These are phyloP conservation scores for Sebastes taczanowskii DNA, from an alignment of 2,797 vertebrate genomes.

Conservation along the genomic window DNA sequence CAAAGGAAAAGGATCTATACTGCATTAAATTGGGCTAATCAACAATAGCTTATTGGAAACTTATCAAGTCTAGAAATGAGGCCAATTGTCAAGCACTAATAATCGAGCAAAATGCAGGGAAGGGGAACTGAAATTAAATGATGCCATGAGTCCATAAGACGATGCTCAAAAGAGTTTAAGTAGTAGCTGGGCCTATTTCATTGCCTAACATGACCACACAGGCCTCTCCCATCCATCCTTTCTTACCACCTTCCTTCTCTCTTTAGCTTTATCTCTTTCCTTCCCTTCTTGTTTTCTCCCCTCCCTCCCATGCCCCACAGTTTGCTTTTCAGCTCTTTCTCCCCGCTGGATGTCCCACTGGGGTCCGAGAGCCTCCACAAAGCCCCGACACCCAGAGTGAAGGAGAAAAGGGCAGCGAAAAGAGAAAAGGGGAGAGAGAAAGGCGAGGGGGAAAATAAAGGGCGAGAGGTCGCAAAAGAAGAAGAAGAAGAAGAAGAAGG, in stretches of 20 bases:
- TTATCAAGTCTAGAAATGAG: not conserved
- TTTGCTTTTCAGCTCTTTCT: constrained; percentile 68
- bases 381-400: constrained; percentile 68
- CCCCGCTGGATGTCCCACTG: constrained; percentile 56
- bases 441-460: constrained; percentile 59
- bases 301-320: constrained; percentile 48
- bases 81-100: not conserved
- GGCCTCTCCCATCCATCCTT: not conserved
- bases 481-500: constrained; percentile 43
- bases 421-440: constrained; percentile 61
- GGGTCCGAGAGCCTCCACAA: constrained; percentile 69
- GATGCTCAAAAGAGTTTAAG: not conserved
- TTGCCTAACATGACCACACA: not conserved
- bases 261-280: not conserved
- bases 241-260: not conserved
- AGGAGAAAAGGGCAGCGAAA: constrained; percentile 63
- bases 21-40: not conserved
- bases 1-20: not conserved
- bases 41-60: not conserved
- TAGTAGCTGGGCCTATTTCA: not conserved
- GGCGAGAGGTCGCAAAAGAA: constrained; percentile 69
- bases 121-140: not conserved
- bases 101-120: not conserved
- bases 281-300: not conserved
- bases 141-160: not conserved